Evolutionary conservation across 1,140 invertebrate genomes (phyloP), one percentile per base, ranked within the genome.

Genomic region (Ceratina australensis): DNA sequence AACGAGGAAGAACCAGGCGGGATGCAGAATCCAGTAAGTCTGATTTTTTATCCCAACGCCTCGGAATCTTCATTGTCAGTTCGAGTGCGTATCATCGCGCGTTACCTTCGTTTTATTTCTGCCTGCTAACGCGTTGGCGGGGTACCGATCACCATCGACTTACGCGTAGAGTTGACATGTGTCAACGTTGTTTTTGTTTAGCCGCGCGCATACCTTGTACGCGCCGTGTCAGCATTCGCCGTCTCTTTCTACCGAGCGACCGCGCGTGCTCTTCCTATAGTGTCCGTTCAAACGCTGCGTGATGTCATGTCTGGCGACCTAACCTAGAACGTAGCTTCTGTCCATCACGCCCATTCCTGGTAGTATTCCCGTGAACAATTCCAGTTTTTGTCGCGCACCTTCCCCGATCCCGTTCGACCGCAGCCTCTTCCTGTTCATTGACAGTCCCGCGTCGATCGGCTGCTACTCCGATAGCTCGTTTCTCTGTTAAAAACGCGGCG

Each of bases 271-370:
- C 20, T 66, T 22, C 7, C 49, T 67, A 28, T 71, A 57, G n/a
- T 47, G 33, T 63, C 33, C 50, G 67, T 52, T 63, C 82, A 64
- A 49, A 81, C 64, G 59, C 82, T 85, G 81, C 82, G 84, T 88
- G 88, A 89, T 89, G 87, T 88, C 88, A 89, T 87, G 80, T 89
- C 84, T 79, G 73, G 52, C 59, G 77, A 87, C 74, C 86, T 87
- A 88, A 87, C 87, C 87, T 88, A 87, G 85, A 66, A 18, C 52
- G 63, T 71, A 87, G 80, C 75, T 73, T 79, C 63, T 78, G 71
- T 73, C 88, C 86, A 89, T 89, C 89, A 91, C 90, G 89, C 89
- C 90, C 90, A 90, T 89, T 90, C 86, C 65, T 85, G 82, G 88
- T 87, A 74, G 56, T 83, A 57, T 67, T 75, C 78, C 78, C 59